Conservation (phyloP, 35 echinoderm and acorn worm species). For the Apostichopus japonicus region DNA sequence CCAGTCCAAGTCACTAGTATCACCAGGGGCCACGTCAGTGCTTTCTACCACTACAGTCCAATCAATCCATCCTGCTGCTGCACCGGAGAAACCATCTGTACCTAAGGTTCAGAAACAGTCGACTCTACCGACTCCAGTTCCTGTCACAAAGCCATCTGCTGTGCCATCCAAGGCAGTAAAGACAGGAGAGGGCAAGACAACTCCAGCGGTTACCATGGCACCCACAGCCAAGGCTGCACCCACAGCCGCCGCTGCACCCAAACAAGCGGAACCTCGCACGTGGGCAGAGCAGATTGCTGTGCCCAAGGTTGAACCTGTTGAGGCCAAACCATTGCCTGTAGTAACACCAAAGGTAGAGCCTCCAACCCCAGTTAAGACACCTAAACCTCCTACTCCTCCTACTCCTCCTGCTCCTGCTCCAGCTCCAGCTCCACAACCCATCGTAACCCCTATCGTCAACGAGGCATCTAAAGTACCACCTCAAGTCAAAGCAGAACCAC, state of each 20-base stretch:
- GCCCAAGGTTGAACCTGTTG: background rate
- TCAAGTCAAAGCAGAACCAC: slow-evolving; percentile 21
- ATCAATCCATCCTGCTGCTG: slow-evolving; percentile 5
- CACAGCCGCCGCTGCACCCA: slow-evolving; percentile 9
- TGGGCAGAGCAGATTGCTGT: slow-evolving; percentile 22
- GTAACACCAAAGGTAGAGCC: slow-evolving; percentile 9
- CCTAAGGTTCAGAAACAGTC: slow-evolving; percentile 32
- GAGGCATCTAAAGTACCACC: background rate
- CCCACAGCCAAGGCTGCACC: background rate
- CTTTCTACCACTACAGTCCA: slow-evolving; percentile 30
- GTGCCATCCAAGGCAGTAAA: background rate
- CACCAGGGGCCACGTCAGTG: slow-evolving; percentile 13
- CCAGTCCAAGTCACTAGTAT: slow-evolving; percentile 31
- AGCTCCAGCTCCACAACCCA: background rate
- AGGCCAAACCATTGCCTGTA: slow-evolving; percentile 24
- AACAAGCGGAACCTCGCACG: slow-evolving; percentile 26
- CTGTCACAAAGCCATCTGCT: background rate
- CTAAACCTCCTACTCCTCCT: slow-evolving; percentile 14
- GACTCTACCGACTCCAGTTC: background rate
- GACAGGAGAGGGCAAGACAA: background rate
- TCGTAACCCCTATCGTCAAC: background rate
- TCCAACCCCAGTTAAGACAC: background rate
- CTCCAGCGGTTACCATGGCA: slow-evolving; percentile 12
- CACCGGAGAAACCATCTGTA: slow-evolving; percentile 7
- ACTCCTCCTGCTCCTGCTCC: background rate